A percentile compares a stretch with the other conserved stretches of the same genome.
Evolutionary conservation across 2,113 vertebrate genomes (phyloP).

Genomic region (Butorides virescens): DNA sequence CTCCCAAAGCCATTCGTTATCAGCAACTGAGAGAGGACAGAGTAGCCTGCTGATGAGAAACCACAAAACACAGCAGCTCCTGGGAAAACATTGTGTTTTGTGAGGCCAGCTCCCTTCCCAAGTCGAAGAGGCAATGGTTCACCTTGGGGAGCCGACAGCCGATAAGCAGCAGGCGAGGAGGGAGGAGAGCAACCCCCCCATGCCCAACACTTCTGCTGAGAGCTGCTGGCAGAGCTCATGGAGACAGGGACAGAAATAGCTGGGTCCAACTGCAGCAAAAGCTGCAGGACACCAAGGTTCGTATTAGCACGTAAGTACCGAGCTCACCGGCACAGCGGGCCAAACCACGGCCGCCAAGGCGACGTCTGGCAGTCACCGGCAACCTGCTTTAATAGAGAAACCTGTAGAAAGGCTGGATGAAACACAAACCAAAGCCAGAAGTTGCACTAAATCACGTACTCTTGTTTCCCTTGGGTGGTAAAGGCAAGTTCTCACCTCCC

Average conservation of each 20-base stretch:
- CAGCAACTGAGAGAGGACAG: neutral
- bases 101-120: neutral
- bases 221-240: neutral
- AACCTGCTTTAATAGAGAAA: neutral
- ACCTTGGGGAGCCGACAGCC: neutral
- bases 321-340: neutral
- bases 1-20: neutral
- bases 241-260: neutral
- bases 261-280: neutral
- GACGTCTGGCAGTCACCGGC: neutral
- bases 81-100: neutral
- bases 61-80: neutral
- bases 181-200: neutral
- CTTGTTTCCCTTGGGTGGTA: neutral
- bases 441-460: neutral
- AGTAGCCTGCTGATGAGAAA: neutral
- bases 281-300: neutral
- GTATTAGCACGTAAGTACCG: fast-evolving
- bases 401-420: neutral
- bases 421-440: neutral
- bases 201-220: neutral
- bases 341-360: neutral
- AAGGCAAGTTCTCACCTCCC: neutral
- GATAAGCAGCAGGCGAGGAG: neutral
- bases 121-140: neutral